Base-by-base conservation (phyloP, 2,888 invertebrate species). In the Amphimallon solstitiale region DNA sequence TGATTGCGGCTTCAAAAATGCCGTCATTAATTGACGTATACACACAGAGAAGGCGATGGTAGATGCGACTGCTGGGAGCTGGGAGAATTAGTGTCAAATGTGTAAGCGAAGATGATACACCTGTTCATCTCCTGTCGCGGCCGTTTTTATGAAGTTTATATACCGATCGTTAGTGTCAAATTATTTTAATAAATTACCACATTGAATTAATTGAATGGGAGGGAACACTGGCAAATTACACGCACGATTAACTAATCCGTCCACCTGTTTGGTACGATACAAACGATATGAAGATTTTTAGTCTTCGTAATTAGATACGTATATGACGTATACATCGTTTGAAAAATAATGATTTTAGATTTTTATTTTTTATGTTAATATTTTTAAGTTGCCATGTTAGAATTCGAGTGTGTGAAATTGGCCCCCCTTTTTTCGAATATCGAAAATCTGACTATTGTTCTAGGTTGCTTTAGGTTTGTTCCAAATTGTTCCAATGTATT, bases 161-260 rank as follows among this genome's bases (percentile, higher is more conserved):
- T 40, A 21, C 21, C 19, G 12, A 56, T 56, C 56, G 40, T 56
- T 56, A 56, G 56, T 56, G 56, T 56, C 56, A 56, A 56, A 56
- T 56, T 56, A 56, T 40, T 56, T 43, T 56, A 56, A 56, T 56
- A 56, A 56, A 56, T 40, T 56, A 40, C 40, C 6, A 14, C 15
- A 17, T 29, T 12, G 21, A 40, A 23, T 40, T 56, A 56, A 56
- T 56, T 56, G 56, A 40, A 56, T 23, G 56, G 6, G 40, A 56
- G 56, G 6, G 40, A 56, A 56, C 56, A 56, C 29, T n/a, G 43
- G 56, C 12, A 56, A 56, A 56, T 56, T 56, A 56, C 21, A 56
- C 56, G 56, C 23, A 21, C 56, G 56, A 40, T 56, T 56, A 56
- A 56, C 40, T 35, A 29, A 40, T 56, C 29, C 40, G 29, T 56